Evolutionary conservation across 2,113 vertebrate species (phyloP).

Genomic region (Vicugna pacos): DNA sequence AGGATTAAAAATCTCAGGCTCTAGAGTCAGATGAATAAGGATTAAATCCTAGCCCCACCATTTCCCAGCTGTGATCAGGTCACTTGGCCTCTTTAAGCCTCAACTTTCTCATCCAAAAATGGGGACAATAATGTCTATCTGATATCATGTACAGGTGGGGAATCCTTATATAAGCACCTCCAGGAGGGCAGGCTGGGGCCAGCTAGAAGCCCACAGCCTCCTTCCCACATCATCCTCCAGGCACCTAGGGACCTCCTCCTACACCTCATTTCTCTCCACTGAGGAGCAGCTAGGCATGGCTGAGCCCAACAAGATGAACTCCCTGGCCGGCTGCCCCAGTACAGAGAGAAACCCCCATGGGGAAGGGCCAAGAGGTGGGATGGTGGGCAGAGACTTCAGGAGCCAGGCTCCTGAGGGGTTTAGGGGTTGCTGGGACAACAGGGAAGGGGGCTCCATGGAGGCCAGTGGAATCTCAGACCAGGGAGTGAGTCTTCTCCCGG

Average conservation of each 20-base stretch:
- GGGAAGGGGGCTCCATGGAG: background rate
- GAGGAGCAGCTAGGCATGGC: background rate
- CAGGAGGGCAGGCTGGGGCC: background rate
- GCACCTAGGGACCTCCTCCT: background rate
- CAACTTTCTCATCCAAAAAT: background rate
- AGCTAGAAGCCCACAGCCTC: background rate
- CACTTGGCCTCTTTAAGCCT: background rate
- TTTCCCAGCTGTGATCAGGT: background rate
- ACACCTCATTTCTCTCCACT: background rate
- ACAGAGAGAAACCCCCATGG: background rate
- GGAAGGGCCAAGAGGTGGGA: background rate
- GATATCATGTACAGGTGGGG: too few species aligned
- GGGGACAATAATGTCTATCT: background rate
- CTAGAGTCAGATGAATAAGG: background rate
- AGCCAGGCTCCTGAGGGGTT: background rate
- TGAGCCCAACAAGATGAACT: background rate
- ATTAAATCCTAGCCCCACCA: background rate
- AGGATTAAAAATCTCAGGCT: background rate
- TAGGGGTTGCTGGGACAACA: background rate
- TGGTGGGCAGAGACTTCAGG: background rate
- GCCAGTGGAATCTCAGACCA: background rate
- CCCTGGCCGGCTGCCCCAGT: background rate
- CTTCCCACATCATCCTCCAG: background rate
- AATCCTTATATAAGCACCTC: background rate
- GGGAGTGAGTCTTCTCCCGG: background rate